Evolutionary conservation across 2,113 vertebrate species (phyloP), one percentile per base, ranked within the genome.

Genomic region (Sebastes fasciatus): DNA sequence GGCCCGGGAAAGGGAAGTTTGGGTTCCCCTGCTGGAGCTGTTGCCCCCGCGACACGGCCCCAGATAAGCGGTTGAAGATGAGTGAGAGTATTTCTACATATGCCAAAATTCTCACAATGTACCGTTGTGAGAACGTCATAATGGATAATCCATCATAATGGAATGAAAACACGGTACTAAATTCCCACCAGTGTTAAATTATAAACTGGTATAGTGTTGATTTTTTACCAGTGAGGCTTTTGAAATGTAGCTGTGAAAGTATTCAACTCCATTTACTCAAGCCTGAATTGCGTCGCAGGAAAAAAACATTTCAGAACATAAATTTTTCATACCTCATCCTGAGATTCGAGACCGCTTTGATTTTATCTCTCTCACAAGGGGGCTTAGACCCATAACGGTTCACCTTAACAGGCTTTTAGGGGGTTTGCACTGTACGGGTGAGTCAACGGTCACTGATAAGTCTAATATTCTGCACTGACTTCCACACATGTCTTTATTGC

Each of bases 271-370:
- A 67, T 79, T 88, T 84, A 64, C 58, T 82, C 60, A 16, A 23
- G 69, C 62, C 79, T 83, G 87, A 88, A 92, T 91, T 90, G 85
- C 89, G 89, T 85, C 12, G 4, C 73, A 66, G 85, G 75, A 43
- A 68, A 83, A 86, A 88, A 83, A 79, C 83, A 84, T 90, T 89
- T 86, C 63, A 73, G 26, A 70, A 54, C 82, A 91, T 93, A 70
- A 42, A 92, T 93, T 84, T 92, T 93, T 93, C 76, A 93, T 92
- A 77, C 13, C 43, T 85, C 80, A 76, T 75, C 78, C 70, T 77
- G 64, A 69, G 71, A 88, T 73, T 82, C 58, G 26, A 88, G 84
- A 93, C 91, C 82, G 74, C 82, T 93, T 87, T 92, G 85, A 91
- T 86, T 93, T 80, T 77, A 89, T 91, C 81, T 88, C 49, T 79